Percentiles rank a stretch among this genome's conserved stretches.
Evolutionary conservation across 1,140 invertebrate genomes (phyloP).

Genomic region (Oryzaephilus surinamensis): DNA sequence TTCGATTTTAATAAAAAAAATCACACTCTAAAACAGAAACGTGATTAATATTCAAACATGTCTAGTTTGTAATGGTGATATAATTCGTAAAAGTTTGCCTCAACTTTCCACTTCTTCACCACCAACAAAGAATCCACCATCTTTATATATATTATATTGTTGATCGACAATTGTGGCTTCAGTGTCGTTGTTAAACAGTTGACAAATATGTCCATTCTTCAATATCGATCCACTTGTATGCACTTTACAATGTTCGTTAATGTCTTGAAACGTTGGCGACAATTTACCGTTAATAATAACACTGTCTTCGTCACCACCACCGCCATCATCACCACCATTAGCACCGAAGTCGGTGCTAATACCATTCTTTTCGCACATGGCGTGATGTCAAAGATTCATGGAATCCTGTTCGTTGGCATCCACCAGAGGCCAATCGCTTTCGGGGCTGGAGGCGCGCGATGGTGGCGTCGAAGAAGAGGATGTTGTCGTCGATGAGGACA

Average conservation of each 20-base stretch:
- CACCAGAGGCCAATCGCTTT: slow-evolving; percentile 33
- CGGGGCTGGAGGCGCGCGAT: slow-evolving; percentile 24
- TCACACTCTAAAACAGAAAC: too few relatives aligned
- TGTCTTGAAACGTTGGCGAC: slow-evolving; percentile 12
- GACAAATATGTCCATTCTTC: not conserved
- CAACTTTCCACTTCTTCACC: too few relatives aligned
- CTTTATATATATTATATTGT: too few relatives aligned
- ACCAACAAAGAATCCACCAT: too few relatives aligned
- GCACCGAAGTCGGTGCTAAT: not conserved
- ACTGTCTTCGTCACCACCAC: slow-evolving; percentile 17
- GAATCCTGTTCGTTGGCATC: slow-evolving; percentile 28
- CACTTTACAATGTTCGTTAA: not conserved
- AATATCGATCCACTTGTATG: not conserved
- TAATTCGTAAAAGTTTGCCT: too few relatives aligned
- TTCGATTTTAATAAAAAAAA: too few relatives aligned
- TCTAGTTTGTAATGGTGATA: too few relatives aligned
- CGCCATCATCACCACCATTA: slow-evolving; percentile 9
- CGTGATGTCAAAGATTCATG: slow-evolving; percentile 34
- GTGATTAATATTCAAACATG: too few relatives aligned
- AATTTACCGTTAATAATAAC: slow-evolving; percentile 14
- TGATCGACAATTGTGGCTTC: too few relatives aligned
- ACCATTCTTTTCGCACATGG: slow-evolving; percentile 28
- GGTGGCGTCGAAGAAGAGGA: slow-evolving; percentile 14
- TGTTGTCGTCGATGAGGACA: slow-evolving; percentile 12
- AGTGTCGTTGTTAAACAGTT: not conserved